phyloP scores from a whole-genome alignment of 2,888 invertebrate genomes.

The Ashinkailepas kermadecensis region DNA sequence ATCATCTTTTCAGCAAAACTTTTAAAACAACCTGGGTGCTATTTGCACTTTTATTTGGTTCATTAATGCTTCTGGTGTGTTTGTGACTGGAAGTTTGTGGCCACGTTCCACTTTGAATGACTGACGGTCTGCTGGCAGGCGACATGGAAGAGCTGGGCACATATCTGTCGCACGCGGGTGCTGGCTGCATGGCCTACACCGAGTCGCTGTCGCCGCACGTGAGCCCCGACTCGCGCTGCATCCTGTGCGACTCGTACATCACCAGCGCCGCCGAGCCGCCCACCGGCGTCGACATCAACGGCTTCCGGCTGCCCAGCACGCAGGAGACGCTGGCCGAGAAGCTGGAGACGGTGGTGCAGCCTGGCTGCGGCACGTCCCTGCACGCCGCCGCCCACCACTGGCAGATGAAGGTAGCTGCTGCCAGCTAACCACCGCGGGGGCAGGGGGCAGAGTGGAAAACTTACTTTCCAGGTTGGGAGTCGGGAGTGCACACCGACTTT shows the following conservation, averaged over 20 bases:
- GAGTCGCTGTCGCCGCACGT: conserved; percentile 8
- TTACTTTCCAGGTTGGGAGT: too few relatives aligned
- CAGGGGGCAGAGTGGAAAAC: too few relatives aligned
- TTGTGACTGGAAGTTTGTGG: too few relatives aligned
- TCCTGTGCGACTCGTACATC: conserved; percentile 23
- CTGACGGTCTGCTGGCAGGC: not conserved
- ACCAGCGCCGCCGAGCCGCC: conserved; percentile 15
- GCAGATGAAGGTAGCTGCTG: not conserved
- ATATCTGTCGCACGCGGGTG: conserved; percentile 10
- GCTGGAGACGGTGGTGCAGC: conserved; percentile 19
- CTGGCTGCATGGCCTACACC: not conserved
- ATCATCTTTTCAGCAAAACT: too few relatives aligned
- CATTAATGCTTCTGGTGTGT: too few relatives aligned
- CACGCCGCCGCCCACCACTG: conserved; percentile 15
- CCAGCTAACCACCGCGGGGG: too few relatives aligned
- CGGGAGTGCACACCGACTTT: too few relatives aligned
- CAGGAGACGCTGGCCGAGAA: conserved; percentile 23
- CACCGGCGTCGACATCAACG: conserved; percentile 23
- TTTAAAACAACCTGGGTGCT: too few relatives aligned
- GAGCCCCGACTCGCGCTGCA: conserved; percentile 17
- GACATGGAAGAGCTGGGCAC: conserved; percentile 21
- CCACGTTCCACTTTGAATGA: too few relatives aligned
- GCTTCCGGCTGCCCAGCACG: conserved; percentile 23
- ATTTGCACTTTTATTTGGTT: too few relatives aligned
- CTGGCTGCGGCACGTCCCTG: conserved; percentile 1